phyloP scores from a whole-genome alignment of 1,140 invertebrate species.

The Ephestia elutella region DNA sequence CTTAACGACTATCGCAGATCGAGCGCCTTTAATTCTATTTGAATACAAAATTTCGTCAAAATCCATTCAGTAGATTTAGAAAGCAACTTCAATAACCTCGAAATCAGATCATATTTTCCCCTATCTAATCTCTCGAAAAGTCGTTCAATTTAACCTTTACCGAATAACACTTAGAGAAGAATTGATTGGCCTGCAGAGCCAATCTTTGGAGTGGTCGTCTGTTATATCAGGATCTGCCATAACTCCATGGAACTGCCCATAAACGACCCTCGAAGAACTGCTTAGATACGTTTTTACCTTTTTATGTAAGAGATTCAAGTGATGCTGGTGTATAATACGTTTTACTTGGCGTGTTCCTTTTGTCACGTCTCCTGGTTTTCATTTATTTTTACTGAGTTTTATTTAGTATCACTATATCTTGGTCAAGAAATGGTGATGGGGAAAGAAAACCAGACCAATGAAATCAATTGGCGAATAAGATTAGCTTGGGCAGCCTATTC shows the following conservation, averaged over 20 bases:
- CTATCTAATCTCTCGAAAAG: not conserved
- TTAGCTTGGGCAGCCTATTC: too few relatives aligned
- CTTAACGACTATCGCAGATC: too few relatives aligned
- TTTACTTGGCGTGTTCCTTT: not conserved
- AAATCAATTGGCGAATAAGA: too few relatives aligned
- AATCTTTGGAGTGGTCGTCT: conserved; percentile 16
- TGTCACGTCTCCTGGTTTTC: not conserved
- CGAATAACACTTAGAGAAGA: conserved; percentile 16
- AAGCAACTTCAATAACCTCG: not conserved
- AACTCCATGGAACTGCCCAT: conserved; percentile 13
- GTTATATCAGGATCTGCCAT: conserved; percentile 13
- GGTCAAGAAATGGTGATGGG: too few relatives aligned
- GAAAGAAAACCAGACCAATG: too few relatives aligned
- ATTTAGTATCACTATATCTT: too few relatives aligned
- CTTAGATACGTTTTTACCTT: conserved; percentile 12
- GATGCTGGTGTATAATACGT: conserved; percentile 8
- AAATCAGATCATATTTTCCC: not conserved
- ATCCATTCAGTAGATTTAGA: too few relatives aligned
- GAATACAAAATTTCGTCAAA: too few relatives aligned
- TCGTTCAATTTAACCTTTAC: conserved; percentile 12
- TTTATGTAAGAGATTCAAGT: conserved; percentile 13
- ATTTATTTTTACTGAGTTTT: too few relatives aligned
- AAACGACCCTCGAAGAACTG: conserved; percentile 12
- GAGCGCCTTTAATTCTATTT: too few relatives aligned
- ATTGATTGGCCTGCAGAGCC: conserved; percentile 10